Evolutionary conservation across 2,797 vertebrate species (phyloP), one percentile per base, ranked within the genome.

Genomic region (Helostoma temminkii): DNA sequence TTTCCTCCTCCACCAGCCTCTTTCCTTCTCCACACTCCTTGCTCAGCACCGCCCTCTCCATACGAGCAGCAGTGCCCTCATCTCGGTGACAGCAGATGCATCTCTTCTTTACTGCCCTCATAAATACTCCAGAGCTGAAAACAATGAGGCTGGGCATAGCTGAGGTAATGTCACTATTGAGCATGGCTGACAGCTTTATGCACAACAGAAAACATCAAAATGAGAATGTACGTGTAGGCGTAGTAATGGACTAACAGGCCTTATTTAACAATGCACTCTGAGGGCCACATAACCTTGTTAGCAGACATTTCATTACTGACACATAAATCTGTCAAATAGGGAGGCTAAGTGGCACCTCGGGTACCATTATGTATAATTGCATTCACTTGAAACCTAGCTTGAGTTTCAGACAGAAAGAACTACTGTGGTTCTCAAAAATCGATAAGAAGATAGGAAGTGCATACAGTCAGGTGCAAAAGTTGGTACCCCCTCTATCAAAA

Each of bases 281-380:
- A 82, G 81, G 74, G 71, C 68, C 73, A 59, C 58, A 21, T 5
- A 68, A 76, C 68, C 43, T 67, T 57, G 80, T 89, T 87, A 78
- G 86, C 80, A 70, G 74, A 71, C 84, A 74, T 89, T 91, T 91
- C 83, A 89, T 92, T 89, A 90, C 69, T 46, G 77, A 62, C 78
- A 64, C 74, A 85, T 87, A 79, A 84, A 87, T 80, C 84, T 82
- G 74, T 81, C 75, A 75, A 71, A 81, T 41, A 42, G 54, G 45
- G 53, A 64, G 55, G 58, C 66, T 87, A 88, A 90, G 81, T 87
- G 79, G 84, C 85, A 88, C 83, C 81, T 65, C 5, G 66, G 85
- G 81, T 66, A 66, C 59, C 66, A 76, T 89, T 88, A 87, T 81
- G 55, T 62, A 78, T 86, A 86, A 87, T 81, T 85, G 75, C 69